phyloP scores from a whole-genome alignment of 2,888 invertebrate species.

The Teinopalpus imperialis region DNA sequence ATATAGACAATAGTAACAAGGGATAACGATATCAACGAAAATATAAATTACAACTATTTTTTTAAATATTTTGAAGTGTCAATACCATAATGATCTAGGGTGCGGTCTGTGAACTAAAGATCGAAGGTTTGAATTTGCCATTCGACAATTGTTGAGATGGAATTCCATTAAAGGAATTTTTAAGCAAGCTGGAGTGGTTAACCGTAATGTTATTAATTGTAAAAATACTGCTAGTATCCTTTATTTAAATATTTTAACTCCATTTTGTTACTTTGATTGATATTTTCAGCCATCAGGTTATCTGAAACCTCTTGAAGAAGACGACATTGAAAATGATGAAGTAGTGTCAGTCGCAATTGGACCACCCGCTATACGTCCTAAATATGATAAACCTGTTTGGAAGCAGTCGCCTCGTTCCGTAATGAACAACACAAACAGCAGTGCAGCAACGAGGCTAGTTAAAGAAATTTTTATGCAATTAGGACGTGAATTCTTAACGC shows the following conservation, averaged over 20 bases:
- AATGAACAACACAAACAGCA: conserved; percentile 26
- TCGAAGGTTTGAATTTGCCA: too few species aligned
- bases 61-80: too few species aligned
- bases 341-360: conserved; percentile 70
- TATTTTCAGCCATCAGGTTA: conserved; percentile 61
- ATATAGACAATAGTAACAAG: too few species aligned
- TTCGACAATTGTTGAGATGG: too few species aligned
- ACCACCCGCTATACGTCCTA: conserved; percentile 60
- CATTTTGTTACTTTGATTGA: conserved; percentile 24
- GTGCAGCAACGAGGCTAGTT: conserved; percentile 45
- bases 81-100: too few species aligned
- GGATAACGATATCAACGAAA: too few species aligned
- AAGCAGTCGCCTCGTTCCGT: conserved; percentile 37
- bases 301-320: conserved; percentile 61
- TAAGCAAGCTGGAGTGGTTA: too few species aligned
- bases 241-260: too few species aligned
- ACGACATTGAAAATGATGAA: conserved; percentile 71
- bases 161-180: too few species aligned
- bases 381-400: conserved; percentile 54
- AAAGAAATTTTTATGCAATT: conserved; percentile 58
- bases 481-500: conserved; percentile 57
- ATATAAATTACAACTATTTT: background rate
- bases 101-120: too few species aligned
- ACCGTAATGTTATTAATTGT: too few species aligned
- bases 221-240: too few species aligned